Conservation (phyloP, 2,888 invertebrate species). For the Coenonympha glycerion region DNA sequence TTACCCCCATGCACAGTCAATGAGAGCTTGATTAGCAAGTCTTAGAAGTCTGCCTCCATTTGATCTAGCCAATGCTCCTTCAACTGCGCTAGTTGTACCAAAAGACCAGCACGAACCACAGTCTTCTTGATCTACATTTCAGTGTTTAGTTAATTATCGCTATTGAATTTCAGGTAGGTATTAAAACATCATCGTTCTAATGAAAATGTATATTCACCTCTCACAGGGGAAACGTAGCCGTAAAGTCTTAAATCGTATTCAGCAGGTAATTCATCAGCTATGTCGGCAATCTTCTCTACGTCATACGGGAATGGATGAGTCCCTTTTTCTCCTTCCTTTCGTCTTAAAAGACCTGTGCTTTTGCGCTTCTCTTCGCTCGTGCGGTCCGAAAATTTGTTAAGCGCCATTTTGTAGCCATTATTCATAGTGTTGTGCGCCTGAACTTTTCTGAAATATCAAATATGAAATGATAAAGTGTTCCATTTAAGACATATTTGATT, state of each 20-base stretch:
- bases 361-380: conserved; percentile 47
- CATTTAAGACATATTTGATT: too few relatives aligned
- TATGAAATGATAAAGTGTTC: too few relatives aligned
- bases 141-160: background rate
- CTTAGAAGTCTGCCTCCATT: conserved; percentile 51
- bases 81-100: conserved; percentile 49
- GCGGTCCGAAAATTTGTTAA: conserved; percentile 56
- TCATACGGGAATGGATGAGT: conserved; percentile 51
- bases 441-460: conserved; percentile 36
- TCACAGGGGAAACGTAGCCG: conserved; percentile 46
- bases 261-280: conserved; percentile 37
- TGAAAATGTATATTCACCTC: conserved; percentile 38
- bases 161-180: background rate
- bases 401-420: conserved; percentile 44
- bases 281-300: conserved; percentile 30
- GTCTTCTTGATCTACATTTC: conserved; percentile 43
- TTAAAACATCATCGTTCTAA: background rate
- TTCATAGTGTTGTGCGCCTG: conserved; percentile 41
- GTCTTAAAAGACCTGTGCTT: conserved; percentile 39
- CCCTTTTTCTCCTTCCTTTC: conserved; percentile 40
- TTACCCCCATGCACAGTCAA: conserved; percentile 62
- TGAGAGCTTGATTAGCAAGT: conserved; percentile 54
- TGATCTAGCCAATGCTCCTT: conserved; percentile 52
- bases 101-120: conserved; percentile 60
- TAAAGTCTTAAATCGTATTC: conserved; percentile 47